Conservation (phyloP, 2,797 vertebrate species). For the Phataginus tetradactyla region DNA sequence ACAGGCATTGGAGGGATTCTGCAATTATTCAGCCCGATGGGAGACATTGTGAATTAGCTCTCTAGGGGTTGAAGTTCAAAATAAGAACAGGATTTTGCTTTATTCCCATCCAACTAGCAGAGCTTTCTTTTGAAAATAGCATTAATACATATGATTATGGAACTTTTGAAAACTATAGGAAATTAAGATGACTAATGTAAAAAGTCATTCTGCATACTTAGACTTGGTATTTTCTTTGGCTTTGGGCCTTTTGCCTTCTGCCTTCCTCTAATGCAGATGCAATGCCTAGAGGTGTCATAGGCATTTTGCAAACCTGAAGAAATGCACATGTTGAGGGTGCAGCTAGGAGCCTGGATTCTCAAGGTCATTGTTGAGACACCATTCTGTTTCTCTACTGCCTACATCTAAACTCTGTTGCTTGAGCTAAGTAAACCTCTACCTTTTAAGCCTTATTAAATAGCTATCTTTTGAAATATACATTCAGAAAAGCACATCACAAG, state of each 20-base stretch:
- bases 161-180: conserved; percentile 7
- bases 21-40: background rate
- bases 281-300: background rate
- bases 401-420: background rate
- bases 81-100: conserved; percentile 37
- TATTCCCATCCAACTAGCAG: background rate
- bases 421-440: background rate
- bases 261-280: background rate
- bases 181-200: background rate
- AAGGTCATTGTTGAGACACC: background rate
- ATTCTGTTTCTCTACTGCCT: background rate
- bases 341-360: background rate
- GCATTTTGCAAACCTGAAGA: background rate
- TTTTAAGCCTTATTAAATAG: background rate
- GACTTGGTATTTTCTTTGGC: background rate
- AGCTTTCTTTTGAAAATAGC: conserved; percentile 36
- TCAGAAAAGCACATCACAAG: background rate
- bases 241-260: background rate
- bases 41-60: conserved; percentile 29
- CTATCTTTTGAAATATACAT: background rate
- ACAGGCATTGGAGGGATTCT: background rate
- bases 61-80: conserved; percentile 19
- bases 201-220: background rate
- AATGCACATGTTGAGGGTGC: background rate
- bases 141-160: background rate